phyloP scores from a whole-genome alignment of 1,140 invertebrate genomes.

The Caenorhabditis brenneri region DNA sequence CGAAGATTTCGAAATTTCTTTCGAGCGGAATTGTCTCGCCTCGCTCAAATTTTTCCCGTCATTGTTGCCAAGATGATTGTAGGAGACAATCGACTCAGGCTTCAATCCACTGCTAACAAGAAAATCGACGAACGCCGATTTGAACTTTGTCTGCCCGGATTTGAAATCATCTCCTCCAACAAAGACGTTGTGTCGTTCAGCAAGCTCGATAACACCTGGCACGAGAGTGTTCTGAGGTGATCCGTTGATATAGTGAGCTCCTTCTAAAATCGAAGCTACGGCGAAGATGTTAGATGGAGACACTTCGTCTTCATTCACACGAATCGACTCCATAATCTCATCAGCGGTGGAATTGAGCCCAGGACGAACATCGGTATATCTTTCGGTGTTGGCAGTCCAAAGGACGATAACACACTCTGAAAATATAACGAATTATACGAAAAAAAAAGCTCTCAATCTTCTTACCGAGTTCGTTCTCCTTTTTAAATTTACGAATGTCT shows the following conservation, averaged over 20 bases:
- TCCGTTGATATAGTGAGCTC: conserved; percentile 91
- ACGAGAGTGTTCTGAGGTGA: conserved; percentile 96
- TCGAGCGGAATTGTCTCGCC: conserved; percentile 82
- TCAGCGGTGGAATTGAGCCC: conserved; percentile 86
- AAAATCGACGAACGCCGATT: conserved; percentile 93
- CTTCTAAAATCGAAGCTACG: conserved; percentile 85
- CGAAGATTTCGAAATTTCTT: conserved; percentile 87
- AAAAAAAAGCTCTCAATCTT: conserved; percentile 73
- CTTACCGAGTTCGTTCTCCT: conserved; percentile 73
- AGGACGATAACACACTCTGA: conserved; percentile 84
- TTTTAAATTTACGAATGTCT: conserved; percentile 85
- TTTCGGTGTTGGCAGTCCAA: conserved; percentile 95
- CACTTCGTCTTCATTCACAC: conserved; percentile 78
- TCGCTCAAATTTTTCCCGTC: conserved; percentile 94
- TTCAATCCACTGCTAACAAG: conserved; percentile 89
- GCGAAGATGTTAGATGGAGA: conserved; percentile 92
- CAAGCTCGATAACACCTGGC: conserved; percentile 84
- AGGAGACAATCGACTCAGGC: conserved; percentile 93
- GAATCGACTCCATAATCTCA: conserved; percentile 81
- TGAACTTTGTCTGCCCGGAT: conserved; percentile 94
- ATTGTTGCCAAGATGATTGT: conserved; percentile 96
- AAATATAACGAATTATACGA: conserved; percentile 11
- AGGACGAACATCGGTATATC: conserved; percentile 80
- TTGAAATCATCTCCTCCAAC: conserved; percentile 95
- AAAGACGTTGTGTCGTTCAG: conserved; percentile 79